These are phyloP conservation scores for Patella depressa DNA, from an alignment of 2,888 invertebrate species.

Conservation along the genomic window DNA sequence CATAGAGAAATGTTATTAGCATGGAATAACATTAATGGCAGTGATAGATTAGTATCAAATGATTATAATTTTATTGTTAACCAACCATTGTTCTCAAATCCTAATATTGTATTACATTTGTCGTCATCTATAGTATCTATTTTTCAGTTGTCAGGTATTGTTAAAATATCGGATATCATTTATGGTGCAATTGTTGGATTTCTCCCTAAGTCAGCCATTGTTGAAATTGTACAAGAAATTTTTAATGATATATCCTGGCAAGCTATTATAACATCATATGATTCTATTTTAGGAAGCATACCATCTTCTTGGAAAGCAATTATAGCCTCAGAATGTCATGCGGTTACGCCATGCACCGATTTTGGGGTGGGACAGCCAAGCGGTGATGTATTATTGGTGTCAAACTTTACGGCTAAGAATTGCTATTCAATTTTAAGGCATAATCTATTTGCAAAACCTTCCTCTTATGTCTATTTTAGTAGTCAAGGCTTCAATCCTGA, in stretches of 20 bases:
- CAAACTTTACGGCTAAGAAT: not conserved
- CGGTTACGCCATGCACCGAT: not conserved
- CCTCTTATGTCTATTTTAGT: not conserved
- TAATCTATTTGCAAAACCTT: not conserved
- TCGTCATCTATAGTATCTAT: not conserved
- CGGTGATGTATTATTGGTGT: not conserved
- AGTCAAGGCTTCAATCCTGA: not conserved
- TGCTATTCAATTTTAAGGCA: not conserved
- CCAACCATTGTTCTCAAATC: not conserved
- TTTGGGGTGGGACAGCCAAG: not conserved
- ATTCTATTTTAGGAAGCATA: not conserved
- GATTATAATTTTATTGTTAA: not conserved
- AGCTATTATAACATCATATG: not conserved
- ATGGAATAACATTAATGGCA: not conserved
- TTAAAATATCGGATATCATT: not conserved
- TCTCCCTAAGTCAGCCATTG: not conserved
- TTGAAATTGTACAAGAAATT: slow-evolving; percentile 1
- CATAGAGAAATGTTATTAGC: not conserved
- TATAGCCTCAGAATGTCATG: not conserved
- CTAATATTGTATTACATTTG: not conserved
- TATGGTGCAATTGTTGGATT: not conserved
- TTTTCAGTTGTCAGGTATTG: not conserved
- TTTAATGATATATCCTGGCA: not conserved
- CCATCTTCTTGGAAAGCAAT: not conserved
- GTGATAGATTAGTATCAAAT: not conserved